Evolutionary conservation across 2,888 invertebrate genomes (phyloP).

Genomic region (Eurois occulta): DNA sequence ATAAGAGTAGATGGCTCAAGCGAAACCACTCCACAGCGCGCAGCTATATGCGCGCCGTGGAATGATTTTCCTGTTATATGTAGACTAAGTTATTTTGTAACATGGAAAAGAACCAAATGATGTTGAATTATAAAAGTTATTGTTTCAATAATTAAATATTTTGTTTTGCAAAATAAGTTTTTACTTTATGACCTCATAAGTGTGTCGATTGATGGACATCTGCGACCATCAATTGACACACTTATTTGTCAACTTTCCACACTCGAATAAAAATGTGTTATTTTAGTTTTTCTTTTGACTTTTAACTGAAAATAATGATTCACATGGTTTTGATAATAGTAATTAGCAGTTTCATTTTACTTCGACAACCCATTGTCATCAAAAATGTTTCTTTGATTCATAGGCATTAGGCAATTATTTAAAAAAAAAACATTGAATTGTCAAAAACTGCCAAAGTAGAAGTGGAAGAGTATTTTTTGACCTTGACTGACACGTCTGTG

Average conservation of each 20-base stretch:
- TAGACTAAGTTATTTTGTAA: background rate
- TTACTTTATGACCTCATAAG: background rate
- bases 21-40: background rate
- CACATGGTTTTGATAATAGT: background rate
- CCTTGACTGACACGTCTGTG: background rate
- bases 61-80: background rate
- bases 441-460: background rate
- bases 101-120: background rate
- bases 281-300: background rate
- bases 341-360: background rate
- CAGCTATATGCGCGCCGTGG: background rate
- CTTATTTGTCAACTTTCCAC: background rate
- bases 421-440: background rate
- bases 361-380: background rate
- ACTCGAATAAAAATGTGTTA: background rate
- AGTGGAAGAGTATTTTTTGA: background rate
- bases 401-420: too few relatives aligned
- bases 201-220: background rate
- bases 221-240: background rate
- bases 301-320: background rate
- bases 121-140: too few relatives aligned
- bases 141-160: background rate
- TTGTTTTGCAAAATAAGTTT: background rate
- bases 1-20: background rate
- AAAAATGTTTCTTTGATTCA: background rate